Base-by-base conservation (phyloP, 2,797 vertebrate genomes). In the Poeciliopsis presidionis region DNA sequence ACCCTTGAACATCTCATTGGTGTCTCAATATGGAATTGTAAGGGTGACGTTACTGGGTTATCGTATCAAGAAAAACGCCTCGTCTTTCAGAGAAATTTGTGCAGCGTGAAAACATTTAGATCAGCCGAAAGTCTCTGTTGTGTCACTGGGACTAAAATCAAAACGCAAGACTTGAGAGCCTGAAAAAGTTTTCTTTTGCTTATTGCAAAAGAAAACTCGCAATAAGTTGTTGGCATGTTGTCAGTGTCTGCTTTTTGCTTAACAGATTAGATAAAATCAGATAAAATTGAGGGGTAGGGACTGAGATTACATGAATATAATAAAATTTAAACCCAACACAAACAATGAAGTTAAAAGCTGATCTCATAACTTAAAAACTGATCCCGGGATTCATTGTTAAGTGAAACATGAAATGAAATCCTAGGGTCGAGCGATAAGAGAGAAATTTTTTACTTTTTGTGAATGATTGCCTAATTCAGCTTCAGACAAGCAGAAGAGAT, bases 1-100 rank as follows among this genome's bases (percentile, higher is more conserved):
- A 76, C 82, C 75, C 84, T 84, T 87, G 25, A 88, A 80, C 75
- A 79, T 86, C 79, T 55, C 82, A 43, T 70, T 63, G 41, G 74
- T 57, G 78, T 81, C 75, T 74, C 55, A 72, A 28, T 84, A 65
- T 78, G 76, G 53, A 74, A 70, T 47, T 47, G 59, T 55, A 73
- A 63, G 13, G 46, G 8, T 73, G 47, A 61, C 28, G 79, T 77
- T 75, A 81, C 82, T 36, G 73, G n/a, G 45, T 51, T 33, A 65
- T 77, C 70, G 65, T 59, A 59, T 55, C 63, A 41, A 36, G 36
- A 41, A 22, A 67, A 41, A 25, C 2, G 22, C 18, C 28, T 33
- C 2, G 6, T 36, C 20, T 20, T 41, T 67, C 7, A 67, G 63
- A 25, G 36, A 25, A 41, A 67, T 39, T 25, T 67, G 36, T 39